These are phyloP conservation scores for Morone saxatilis DNA, from an alignment of 2,113 vertebrate genomes.

Conservation along the genomic window DNA sequence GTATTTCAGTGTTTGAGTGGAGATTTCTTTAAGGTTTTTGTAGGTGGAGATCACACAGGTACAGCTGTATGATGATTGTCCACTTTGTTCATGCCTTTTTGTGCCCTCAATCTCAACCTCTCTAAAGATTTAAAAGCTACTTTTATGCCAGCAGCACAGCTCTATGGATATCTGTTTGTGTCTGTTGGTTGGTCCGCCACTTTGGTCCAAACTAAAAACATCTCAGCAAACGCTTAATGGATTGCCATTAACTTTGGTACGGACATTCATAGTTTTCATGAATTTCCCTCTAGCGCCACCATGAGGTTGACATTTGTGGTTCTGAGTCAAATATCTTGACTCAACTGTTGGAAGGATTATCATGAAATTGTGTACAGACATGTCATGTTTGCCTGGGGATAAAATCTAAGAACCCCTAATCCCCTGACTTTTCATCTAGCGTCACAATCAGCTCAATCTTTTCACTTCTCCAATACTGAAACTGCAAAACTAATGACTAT, in stretches of 20 bases:
- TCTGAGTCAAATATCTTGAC: too few species aligned
- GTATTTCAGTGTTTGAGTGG: background rate
- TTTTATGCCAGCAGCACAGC: background rate
- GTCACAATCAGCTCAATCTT: too few species aligned
- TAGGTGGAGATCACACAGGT: constrained; percentile 4
- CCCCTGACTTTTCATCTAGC: too few species aligned
- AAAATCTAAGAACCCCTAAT: too few species aligned
- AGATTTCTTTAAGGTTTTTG: background rate
- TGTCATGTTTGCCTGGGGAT: too few species aligned
- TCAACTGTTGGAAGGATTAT: too few species aligned
- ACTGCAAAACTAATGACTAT: too few species aligned
- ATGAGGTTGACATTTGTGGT: too few species aligned
- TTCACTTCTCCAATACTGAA: too few species aligned
- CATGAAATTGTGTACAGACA: too few species aligned
- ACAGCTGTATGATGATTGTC: background rate
- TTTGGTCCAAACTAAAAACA: background rate
- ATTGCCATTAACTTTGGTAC: background rate
- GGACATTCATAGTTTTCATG: too few species aligned
- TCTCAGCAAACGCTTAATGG: background rate
- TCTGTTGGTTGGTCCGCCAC: background rate
- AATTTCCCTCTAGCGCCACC: too few species aligned
- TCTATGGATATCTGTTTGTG: background rate
- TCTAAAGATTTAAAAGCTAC: background rate
- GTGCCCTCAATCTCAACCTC: background rate
- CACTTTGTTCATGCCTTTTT: background rate